A percentile compares a stretch with the other conserved stretches of the same genome.
These are phyloP conservation scores for Cirrhinus mrigala DNA, from an alignment of 2,797 vertebrate genomes.

Conservation along the genomic window DNA sequence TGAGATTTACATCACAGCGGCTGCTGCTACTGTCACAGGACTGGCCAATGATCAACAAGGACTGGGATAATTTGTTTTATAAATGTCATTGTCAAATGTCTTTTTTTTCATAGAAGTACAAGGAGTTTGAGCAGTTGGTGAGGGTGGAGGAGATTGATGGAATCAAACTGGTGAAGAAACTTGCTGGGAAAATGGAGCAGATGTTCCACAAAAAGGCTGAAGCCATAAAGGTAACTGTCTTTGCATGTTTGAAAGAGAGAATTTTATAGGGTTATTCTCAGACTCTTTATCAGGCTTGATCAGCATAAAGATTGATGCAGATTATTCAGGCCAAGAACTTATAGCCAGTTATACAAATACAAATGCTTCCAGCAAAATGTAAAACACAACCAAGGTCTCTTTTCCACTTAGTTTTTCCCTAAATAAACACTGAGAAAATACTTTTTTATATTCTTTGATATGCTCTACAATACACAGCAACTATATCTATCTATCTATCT, in stretches of 20 bases:
- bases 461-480: too few species aligned
- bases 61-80: background rate
- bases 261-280: background rate
- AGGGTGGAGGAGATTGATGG: conserved; percentile 95
- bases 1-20: background rate
- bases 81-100: background rate
- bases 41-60: background rate
- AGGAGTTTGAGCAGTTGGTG: conserved; percentile 94
- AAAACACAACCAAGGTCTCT: background rate
- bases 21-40: background rate
- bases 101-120: conserved; percentile 88
- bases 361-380: background rate
- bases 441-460: too few species aligned
- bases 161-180: conserved; percentile 91
- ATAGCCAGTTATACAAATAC: background rate
- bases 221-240: conserved; percentile 85
- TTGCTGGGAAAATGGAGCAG: conserved; percentile 97
- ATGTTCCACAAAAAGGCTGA: conserved; percentile 98
- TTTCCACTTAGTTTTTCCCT: background rate
- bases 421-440: too few species aligned
- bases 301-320: background rate
- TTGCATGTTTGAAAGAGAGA: background rate
- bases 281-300: background rate
- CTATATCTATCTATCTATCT: too few species aligned
- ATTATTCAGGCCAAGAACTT: background rate